Evolutionary conservation across 2,888 invertebrate species (phyloP), one percentile per base, ranked within the genome.

Genomic region (Drosophila eohydei): DNA sequence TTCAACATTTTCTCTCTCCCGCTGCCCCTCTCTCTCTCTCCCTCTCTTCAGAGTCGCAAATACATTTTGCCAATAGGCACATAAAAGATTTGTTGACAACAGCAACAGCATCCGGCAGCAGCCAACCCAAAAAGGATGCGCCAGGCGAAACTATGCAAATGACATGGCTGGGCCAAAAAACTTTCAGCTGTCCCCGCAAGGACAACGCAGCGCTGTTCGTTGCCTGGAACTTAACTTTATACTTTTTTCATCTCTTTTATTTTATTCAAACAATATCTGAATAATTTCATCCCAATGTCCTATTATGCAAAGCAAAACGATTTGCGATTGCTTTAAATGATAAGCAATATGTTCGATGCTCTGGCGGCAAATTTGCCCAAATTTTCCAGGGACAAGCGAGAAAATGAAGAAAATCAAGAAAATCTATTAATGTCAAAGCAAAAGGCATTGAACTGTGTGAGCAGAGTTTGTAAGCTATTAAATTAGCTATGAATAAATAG

Each of bases 41-140:
- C 3, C 48, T 11, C 50, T 26, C 26, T 12, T 46, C 38, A 40
- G 43, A 32, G 12, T 70, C 38, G 63, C 71, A 66, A 74, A 86
- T 75, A 86, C 72, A 81, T 81, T 68, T 81, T 84, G 84, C 84
- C 84, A 79, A 87, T 81, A 87, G 84, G 84, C 88, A 85, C 77
- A 87, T 84, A 89, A 89, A 87, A 87, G 88, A 85, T 85, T 83
- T 83, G 89, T 83, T 89, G 87, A 83, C 83, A 83, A 84, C 85
- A 67, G 78, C 82, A 86, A 80, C 67, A 71, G 75, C 74, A 83
- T 75, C 77, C 80, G 71, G 56, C 68, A 54, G 59, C 26, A 52
- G 67, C 12, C 51, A 64, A 12, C 16, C 41, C 44, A 46, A 71
- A 54, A 71, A 66, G 80, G 75, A 65, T 77, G 80, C 73, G 60